Evolutionary conservation across 2,797 vertebrate species (phyloP).

Genomic region (Esox lucius): DNA sequence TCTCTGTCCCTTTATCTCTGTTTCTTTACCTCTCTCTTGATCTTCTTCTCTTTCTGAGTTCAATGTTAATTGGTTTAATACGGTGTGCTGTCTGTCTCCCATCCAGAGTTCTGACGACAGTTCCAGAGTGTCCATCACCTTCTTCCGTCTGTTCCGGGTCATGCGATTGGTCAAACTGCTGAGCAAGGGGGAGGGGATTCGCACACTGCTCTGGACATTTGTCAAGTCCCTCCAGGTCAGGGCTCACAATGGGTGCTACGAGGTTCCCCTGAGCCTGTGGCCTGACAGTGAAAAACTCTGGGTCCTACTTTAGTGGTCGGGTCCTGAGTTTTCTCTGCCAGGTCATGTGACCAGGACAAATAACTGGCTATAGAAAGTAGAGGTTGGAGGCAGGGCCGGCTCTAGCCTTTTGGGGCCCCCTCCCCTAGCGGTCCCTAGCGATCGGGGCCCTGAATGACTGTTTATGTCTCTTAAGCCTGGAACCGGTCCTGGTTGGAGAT

Average conservation of each 20-base stretch:
- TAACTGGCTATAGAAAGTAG: no score
- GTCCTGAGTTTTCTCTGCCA: no score
- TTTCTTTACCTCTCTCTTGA: not conserved
- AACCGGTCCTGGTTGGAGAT: no score
- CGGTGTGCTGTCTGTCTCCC: conserved; percentile 18
- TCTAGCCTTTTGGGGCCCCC: no score
- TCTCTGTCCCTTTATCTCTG: not conserved
- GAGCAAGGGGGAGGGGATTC: conserved; percentile 96
- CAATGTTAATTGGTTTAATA: no score
- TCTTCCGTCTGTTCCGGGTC: conserved; percentile 97
- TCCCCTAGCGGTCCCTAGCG: no score
- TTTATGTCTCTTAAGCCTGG: no score
- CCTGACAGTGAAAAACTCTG: no score
- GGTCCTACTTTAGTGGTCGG: no score
- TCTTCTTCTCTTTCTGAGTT: conserved; percentile 4
- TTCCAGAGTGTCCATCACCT: conserved; percentile 96
- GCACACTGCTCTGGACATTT: conserved; percentile 95
- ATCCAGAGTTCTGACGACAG: conserved; percentile 83
- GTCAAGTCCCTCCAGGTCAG: conserved; percentile 97
- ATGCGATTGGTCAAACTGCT: conserved; percentile 98
- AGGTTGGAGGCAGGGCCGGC: no score
- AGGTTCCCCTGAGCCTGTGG: not conserved
- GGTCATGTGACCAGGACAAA: no score
- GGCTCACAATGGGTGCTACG: not conserved
- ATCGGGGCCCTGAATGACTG: no score